phyloP scores from a whole-genome alignment of 2,888 invertebrate genomes.

The Eupithecia tripunctaria region DNA sequence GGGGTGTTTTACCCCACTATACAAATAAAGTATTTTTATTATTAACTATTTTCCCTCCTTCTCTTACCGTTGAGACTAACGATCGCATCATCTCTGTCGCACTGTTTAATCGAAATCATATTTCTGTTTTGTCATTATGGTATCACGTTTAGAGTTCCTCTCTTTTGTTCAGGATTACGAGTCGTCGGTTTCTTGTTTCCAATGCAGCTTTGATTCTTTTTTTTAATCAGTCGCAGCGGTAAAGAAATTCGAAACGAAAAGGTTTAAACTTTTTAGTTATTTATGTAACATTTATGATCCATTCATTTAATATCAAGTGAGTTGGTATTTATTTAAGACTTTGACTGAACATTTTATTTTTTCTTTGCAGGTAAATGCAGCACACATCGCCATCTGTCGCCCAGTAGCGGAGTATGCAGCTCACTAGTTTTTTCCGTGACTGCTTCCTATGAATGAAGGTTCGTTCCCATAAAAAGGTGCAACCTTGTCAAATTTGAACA shows the following conservation, averaged over 20 bases:
- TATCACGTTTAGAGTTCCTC: slow-evolving; percentile 82
- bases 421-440: slow-evolving; percentile 60
- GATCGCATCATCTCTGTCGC: slow-evolving; percentile 66
- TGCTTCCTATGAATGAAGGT: slow-evolving; percentile 75
- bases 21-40: slow-evolving; percentile 85
- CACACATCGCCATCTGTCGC: slow-evolving; percentile 70
- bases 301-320: slow-evolving; percentile 42
- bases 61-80: slow-evolving; percentile 62
- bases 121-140: slow-evolving; percentile 85
- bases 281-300: slow-evolving; percentile 47
- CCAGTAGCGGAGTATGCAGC: slow-evolving; percentile 59
- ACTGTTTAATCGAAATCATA: slow-evolving; percentile 83
- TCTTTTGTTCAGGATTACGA: slow-evolving; percentile 79
- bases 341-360: slow-evolving; percentile 42
- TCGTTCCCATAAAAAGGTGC: slow-evolving; percentile 73
- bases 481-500: slow-evolving; percentile 79
- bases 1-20: slow-evolving; percentile 84
- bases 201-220: slow-evolving; percentile 71
- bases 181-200: slow-evolving; percentile 81
- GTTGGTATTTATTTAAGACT: slow-evolving; percentile 36
- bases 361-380: slow-evolving; percentile 57
- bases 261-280: slow-evolving; percentile 47
- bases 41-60: slow-evolving; percentile 76
- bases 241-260: slow-evolving; percentile 70
- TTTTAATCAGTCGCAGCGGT: slow-evolving; percentile 67